Base-by-base conservation (phyloP, 2,797 vertebrate species). In the Sparidentex hasta region DNA sequence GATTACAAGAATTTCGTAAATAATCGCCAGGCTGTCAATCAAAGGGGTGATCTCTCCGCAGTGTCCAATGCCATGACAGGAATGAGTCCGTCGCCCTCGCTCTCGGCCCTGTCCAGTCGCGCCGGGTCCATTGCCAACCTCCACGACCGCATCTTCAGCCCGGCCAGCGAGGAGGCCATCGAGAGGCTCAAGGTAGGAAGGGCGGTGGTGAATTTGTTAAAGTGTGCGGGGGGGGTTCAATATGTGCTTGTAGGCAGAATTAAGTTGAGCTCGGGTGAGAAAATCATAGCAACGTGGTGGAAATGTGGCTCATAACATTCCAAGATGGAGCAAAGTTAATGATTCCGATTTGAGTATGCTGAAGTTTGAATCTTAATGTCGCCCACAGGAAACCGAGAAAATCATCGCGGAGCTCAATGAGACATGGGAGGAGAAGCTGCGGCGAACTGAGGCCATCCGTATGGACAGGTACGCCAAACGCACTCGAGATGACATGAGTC, bases 351-450 rank as follows among this genome's bases (percentile, higher is more conserved):
- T 58, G 7, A 51, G 2, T 61, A 1, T 58, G 33, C 50, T 16
- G 50, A 21, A 18, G 69, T 80, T 71, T 75, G 14, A 48, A 18
- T 55, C 27, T 29, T 79, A 1, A 75, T 57, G 67, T 68, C 65
- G 50, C 38, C 54, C 71, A 55, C 88, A 99, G 98, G 98, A 99
- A 93, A 99, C 98, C 0, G 98, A 99, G 93, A 99, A 99, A 90
- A 99, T 99, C 81, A 99, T 99, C 0, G 98, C 98, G 0, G 98
- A 99, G 87, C 96, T 99, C 81, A 99, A 99, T 0, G 98, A 99
- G 91, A 99, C 98, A 0, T 99, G 98, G 98, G 98, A 99, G 61
- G 97, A 99, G 94, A 99, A 99, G 80, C 94, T 99, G 44, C 94
- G 98, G 0, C 96, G 98, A 66, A 99, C 98, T 0, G 98, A 99